Evolutionary conservation across 2,797 vertebrate species (phyloP).

Genomic region (Eurystomus glaucurus): DNA sequence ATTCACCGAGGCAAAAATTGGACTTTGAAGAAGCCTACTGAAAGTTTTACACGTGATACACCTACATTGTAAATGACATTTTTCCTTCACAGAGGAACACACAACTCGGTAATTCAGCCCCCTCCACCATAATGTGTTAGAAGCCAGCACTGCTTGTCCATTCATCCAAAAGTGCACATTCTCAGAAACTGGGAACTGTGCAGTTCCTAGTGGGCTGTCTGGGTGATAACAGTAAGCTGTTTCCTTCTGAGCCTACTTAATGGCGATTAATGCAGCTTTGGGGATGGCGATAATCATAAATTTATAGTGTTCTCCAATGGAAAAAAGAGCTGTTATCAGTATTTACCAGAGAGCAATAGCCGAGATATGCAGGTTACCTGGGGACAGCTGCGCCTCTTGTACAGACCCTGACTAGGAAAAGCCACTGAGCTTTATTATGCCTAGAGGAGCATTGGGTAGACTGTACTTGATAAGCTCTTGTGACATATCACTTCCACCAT

Average conservation of each 20-base stretch:
- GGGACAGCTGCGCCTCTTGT: background rate
- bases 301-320: background rate
- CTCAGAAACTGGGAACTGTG: slow-evolving; percentile 24
- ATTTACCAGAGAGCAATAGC: background rate
- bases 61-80: slow-evolving; percentile 71
- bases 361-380: background rate
- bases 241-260: slow-evolving; percentile 22
- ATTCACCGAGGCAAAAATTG: slow-evolving; percentile 5
- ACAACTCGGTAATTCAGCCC: slow-evolving; percentile 74
- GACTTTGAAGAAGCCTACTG: slow-evolving; percentile 56
- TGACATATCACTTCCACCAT: background rate
- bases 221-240: slow-evolving; percentile 36
- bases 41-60: slow-evolving; percentile 70
- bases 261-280: background rate
- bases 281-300: background rate
- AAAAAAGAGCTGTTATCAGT: background rate
- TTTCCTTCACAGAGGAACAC: slow-evolving; percentile 52
- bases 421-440: background rate
- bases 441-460: background rate
- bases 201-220: slow-evolving; percentile 5
- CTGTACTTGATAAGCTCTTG: background rate
- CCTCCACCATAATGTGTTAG: slow-evolving; percentile 14
- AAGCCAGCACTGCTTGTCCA: slow-evolving; percentile 58
- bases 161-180: slow-evolving; percentile 74
- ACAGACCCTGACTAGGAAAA: background rate